A percentile compares a stretch with the other conserved stretches of the same genome.
Conservation (phyloP, 2,113 vertebrate genomes). For the Coryphaenoides rupestris region DNA sequence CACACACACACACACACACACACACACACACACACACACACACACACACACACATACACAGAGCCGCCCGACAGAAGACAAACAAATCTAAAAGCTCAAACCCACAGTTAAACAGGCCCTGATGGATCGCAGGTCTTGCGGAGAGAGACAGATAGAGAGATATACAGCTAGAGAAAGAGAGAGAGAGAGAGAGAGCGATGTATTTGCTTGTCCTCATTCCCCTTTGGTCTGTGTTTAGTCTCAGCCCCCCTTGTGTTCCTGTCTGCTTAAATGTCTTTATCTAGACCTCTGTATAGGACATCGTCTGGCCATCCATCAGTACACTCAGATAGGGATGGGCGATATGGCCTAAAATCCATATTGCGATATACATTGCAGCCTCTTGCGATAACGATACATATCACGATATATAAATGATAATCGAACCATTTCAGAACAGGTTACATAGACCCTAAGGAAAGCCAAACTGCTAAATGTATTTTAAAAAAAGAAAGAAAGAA, state of each 20-base stretch:
- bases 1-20: constrained; percentile 38
- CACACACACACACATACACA: constrained; percentile 7
- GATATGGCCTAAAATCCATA: no score
- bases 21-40: constrained; percentile 39
- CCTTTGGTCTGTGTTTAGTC: constrained; percentile 54
- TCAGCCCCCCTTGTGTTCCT: neutral
- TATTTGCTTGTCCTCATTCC: constrained; percentile 30
- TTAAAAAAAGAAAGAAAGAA: no score
- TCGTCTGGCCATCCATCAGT: neutral
- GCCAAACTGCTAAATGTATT: no score
- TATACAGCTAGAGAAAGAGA: no score
- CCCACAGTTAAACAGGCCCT: constrained; percentile 17
- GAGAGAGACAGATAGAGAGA: constrained; percentile 1
- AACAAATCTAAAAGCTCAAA: constrained; percentile 32
- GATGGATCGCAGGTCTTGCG: constrained; percentile 44
- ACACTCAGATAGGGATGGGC: no score
- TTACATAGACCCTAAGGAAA: no score
- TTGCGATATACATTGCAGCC: no score
- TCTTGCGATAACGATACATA: no score
- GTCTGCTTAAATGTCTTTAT: constrained; percentile 35
- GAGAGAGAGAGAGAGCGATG: constrained; percentile 23
- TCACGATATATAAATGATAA: no score
- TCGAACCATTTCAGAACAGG: no score
- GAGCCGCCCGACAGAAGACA: constrained; percentile 42
- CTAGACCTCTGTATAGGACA: constrained; percentile 12